These are phyloP conservation scores for Tolmerus cingulatus DNA, from an alignment of 2,888 invertebrate genomes.

Conservation along the genomic window DNA sequence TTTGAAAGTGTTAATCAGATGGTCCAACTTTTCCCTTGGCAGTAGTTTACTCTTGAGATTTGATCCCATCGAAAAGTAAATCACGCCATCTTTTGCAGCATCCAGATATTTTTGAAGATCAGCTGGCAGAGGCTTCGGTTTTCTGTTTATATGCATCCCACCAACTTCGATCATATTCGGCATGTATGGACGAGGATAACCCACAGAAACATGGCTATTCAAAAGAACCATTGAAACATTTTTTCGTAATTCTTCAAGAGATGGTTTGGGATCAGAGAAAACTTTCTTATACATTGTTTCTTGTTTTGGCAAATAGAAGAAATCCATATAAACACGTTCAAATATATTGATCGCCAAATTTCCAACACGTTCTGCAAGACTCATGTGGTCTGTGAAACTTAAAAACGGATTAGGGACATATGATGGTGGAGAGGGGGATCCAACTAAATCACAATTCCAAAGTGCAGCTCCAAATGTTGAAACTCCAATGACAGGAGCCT, in stretches of 20 bases:
- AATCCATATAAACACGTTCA: slow-evolving; percentile 53
- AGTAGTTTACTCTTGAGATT: slow-evolving; percentile 57
- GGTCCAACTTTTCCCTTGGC: slow-evolving; percentile 47
- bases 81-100: slow-evolving; percentile 62
- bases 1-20: not conserved
- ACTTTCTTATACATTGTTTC: slow-evolving; percentile 54
- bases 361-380: slow-evolving; percentile 56
- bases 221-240: slow-evolving; percentile 58
- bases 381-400: slow-evolving; percentile 59
- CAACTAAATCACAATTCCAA: slow-evolving; percentile 48
- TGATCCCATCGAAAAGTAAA: slow-evolving; percentile 65
- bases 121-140: slow-evolving; percentile 55
- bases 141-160: slow-evolving; percentile 60
- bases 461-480: slow-evolving; percentile 47
- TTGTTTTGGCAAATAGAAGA: slow-evolving; percentile 57
- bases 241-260: slow-evolving; percentile 53
- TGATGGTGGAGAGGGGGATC: slow-evolving; percentile 59
- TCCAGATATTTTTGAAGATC: slow-evolving; percentile 62
- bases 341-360: slow-evolving; percentile 56
- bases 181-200: slow-evolving; percentile 59
- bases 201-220: slow-evolving; percentile 59
- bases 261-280: slow-evolving; percentile 55
- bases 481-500: slow-evolving; percentile 53
- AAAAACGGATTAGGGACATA: slow-evolving; percentile 57
- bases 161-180: slow-evolving; percentile 63